These are phyloP conservation scores for Peromyscus polionotus DNA, from an alignment of 2,113 vertebrate species.

Conservation along the genomic window DNA sequence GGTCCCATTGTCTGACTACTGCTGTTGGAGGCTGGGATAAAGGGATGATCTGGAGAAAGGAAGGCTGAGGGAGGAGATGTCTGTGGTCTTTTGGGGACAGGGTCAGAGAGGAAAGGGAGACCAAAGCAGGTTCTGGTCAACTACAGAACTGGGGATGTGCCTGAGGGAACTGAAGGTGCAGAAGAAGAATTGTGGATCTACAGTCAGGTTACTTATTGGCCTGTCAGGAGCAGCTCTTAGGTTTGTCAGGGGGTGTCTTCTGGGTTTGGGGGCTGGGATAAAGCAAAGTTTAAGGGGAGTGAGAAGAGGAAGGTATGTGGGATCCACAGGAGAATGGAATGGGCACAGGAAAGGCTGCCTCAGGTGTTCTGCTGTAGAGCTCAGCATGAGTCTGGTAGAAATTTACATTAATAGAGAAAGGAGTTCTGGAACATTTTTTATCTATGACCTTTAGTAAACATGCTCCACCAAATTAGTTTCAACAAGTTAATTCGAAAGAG, in stretches of 20 bases:
- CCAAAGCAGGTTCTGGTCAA: neutral
- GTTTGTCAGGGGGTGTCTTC: neutral
- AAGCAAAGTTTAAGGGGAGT: no score
- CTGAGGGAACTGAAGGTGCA: neutral
- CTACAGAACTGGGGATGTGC: neutral
- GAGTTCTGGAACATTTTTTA: constrained; percentile 4
- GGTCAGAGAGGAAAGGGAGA: neutral
- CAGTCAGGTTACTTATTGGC: neutral
- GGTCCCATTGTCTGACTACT: neutral
- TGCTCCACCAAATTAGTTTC: constrained; percentile 44
- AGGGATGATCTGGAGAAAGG: neutral
- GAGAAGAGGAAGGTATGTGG: neutral
- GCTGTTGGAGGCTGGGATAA: neutral
- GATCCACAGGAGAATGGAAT: neutral
- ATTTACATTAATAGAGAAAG: constrained; percentile 12
- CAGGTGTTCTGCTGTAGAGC: neutral
- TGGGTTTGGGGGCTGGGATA: neutral
- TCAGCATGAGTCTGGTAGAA: neutral
- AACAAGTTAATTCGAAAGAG: constrained; percentile 65
- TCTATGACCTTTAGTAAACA: constrained; percentile 70
- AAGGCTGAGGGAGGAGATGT: neutral
- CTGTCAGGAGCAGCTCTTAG: neutral
- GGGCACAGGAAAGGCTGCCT: neutral
- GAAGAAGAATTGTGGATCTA: neutral
- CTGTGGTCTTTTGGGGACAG: neutral